Evolutionary conservation across 2,888 invertebrate genomes (phyloP).

Genomic region (Drosophila mettleri): DNA sequence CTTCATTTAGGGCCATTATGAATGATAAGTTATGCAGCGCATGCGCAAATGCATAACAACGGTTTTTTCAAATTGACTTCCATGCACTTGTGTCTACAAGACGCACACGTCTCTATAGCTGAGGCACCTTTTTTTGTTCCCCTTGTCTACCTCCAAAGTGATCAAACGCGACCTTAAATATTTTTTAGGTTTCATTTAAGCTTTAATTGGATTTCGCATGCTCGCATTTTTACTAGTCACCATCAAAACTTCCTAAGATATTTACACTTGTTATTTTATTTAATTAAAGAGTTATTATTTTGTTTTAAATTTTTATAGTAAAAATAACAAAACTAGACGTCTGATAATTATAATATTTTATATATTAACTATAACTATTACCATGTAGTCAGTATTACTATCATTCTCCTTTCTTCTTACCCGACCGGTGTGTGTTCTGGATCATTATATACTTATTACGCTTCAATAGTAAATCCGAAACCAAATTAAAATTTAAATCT

Average conservation of each 20-base stretch:
- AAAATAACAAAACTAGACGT: not conserved
- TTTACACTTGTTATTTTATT: no score
- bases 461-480: no score
- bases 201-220: slow-evolving; percentile 72
- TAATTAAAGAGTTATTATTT: slow-evolving; percentile 6
- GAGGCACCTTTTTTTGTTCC: slow-evolving; percentile 7
- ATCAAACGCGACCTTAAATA: slow-evolving; percentile 61
- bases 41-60: slow-evolving; percentile 82
- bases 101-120: slow-evolving; percentile 7
- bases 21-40: slow-evolving; percentile 74
- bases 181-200: slow-evolving; percentile 49
- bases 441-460: no score
- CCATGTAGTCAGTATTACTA: not conserved
- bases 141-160: not conserved
- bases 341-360: no score
- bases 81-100: slow-evolving; percentile 60
- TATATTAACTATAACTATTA: no score
- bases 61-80: slow-evolving; percentile 74
- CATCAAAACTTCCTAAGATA: slow-evolving; percentile 65
- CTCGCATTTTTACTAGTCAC: slow-evolving; percentile 41
- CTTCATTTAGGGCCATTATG: slow-evolving; percentile 24
- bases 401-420: no score
- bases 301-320: not conserved
- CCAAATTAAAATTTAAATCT: no score
- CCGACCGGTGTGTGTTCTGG: no score